These are phyloP conservation scores for Mus minutoides DNA, from an alignment of 2,797 vertebrate genomes.

Conservation along the genomic window DNA sequence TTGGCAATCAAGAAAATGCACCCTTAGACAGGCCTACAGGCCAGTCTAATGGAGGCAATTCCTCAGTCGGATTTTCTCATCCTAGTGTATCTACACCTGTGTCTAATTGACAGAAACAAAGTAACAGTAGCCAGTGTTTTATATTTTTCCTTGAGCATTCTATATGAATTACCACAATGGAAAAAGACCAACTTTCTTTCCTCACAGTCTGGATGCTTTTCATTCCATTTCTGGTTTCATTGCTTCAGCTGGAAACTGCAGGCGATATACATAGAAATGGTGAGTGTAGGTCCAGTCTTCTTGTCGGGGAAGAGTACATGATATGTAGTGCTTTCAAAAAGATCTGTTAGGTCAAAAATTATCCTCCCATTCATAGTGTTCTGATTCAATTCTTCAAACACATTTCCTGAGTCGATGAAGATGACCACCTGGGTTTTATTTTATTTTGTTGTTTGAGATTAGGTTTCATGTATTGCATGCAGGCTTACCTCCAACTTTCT, in stretches of 20 bases:
- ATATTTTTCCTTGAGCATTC: not conserved
- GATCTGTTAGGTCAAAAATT: not conserved
- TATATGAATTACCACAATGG: not conserved
- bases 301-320: not conserved
- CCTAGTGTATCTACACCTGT: not conserved
- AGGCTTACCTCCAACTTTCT: not conserved
- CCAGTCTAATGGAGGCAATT: not conserved
- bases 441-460: not conserved
- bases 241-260: not conserved
- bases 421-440: not conserved
- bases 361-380: not conserved
- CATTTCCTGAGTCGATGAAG: not conserved
- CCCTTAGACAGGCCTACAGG: not conserved
- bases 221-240: not conserved
- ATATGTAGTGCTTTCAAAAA: not conserved
- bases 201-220: not conserved
- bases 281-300: not conserved
- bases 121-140: not conserved
- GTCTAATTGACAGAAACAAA: not conserved
- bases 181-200: not conserved
- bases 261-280: not conserved
- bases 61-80: not conserved
- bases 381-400: not conserved
- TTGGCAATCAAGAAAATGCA: not conserved
- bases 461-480: not conserved